Base-by-base conservation (phyloP, 2,113 vertebrate genomes). In the Apodemus speciosus region DNA sequence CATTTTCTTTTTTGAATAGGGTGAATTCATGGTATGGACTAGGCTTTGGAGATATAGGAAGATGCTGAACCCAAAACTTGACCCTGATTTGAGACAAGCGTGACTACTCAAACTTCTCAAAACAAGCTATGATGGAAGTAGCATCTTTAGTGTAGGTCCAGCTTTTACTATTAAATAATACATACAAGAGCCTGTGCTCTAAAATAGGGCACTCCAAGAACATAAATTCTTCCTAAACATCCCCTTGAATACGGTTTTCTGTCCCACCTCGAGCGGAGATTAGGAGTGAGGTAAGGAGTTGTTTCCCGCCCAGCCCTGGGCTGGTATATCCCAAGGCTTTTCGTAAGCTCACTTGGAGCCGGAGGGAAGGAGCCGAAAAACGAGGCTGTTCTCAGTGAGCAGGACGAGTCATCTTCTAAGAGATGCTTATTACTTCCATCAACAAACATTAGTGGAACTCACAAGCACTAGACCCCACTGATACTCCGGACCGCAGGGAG, bases 61-160 rank as follows among this genome's bases (percentile, higher is more conserved):
- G 58, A 87, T 85, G 90, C n/a, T 68, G 66, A 84, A 40, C 21
- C 32, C 71, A 11, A 75, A 77, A 88, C 68, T n/a, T 76, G 30
- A 85, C 62, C 64, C 18, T 32, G 62, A 58, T 32, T 46, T 40
- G 7, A 90, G 60, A 11, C 30, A 9, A 62, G 62, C n/a, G 69
- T 93, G 60, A 84, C 88, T 38, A 76, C 46, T 40, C 23, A 92
- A 85, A 83, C 35, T 51, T 85, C n/a, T 94, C 64, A 51, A 88
- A 60, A 89, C 32, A 64, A 92, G 75, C 35, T 69, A 6, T 3
- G 80, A 11, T 53, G 18, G 20, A 89, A 89, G 35, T 51, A 46
- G 14, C 30, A 35, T 40, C 49, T 21, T 73, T 15, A 30, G 35
- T 0, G 49, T 40, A 84, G n/a, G 38, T 69, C 6, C 49, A 64